Conservation (phyloP, 2,888 invertebrate genomes). For the Tridacna gigas region DNA sequence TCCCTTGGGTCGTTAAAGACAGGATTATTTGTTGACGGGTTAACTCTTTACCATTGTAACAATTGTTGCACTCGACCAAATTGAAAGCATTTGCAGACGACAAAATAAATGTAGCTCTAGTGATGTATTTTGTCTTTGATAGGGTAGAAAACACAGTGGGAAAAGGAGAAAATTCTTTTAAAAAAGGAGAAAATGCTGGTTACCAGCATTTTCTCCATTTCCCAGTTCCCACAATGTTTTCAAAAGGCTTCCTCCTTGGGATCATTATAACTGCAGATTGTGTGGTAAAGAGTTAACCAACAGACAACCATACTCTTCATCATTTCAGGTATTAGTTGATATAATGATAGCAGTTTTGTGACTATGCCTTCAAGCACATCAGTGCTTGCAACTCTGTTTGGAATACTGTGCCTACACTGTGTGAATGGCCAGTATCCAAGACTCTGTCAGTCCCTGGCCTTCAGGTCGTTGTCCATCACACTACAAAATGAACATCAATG, state of each 20-base stretch:
- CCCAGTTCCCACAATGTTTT: too few relatives aligned
- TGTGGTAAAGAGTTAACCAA: not conserved
- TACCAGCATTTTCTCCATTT: too few relatives aligned
- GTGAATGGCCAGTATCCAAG: conserved; percentile 39
- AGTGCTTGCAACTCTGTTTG: conserved; percentile 1
- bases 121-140: too few relatives aligned
- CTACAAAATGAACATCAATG: conserved; percentile 81
- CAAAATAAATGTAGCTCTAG: too few relatives aligned
- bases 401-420: conserved; percentile 23
- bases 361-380: not conserved
- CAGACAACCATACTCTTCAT: not conserved
- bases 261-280: not conserved
- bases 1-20: not conserved
- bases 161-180: too few relatives aligned
- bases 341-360: not conserved
- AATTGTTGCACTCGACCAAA: too few relatives aligned
- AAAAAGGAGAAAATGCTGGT: too few relatives aligned
- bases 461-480: conserved; percentile 64
- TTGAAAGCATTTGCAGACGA: too few relatives aligned
- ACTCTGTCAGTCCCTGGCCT: conserved; percentile 70
- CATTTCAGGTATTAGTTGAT: not conserved
- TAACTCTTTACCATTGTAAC: too few relatives aligned
- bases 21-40: too few relatives aligned
- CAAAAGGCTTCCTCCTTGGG: too few relatives aligned
- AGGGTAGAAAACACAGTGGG: too few relatives aligned